These are phyloP conservation scores for Ondatra zibethicus DNA, from an alignment of 2,113 vertebrate genomes.

Conservation along the genomic window DNA sequence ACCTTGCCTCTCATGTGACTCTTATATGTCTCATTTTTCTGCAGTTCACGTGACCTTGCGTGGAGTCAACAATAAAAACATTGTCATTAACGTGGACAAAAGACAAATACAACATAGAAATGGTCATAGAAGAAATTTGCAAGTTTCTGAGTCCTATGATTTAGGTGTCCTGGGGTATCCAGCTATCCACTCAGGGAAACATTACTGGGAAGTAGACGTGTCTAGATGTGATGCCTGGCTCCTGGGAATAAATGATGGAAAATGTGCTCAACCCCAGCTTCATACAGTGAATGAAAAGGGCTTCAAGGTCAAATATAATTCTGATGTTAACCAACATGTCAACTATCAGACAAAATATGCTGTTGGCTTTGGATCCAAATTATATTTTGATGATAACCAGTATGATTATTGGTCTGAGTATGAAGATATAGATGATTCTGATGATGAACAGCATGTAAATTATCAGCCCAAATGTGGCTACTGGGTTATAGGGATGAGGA, in stretches of 20 bases:
- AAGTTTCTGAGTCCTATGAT: rapidly evolving
- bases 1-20: neutral
- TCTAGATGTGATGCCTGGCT: neutral
- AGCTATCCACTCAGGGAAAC: neutral
- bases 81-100: neutral
- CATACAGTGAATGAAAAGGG: rapidly evolving
- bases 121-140: rapidly evolving
- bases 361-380: no score
- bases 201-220: constrained; percentile 61
- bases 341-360: no score
- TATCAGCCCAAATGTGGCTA: constrained; percentile 60
- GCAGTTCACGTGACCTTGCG: neutral
- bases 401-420: neutral
- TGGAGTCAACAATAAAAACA: rapidly evolving
- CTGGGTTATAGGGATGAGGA: neutral
- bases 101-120: neutral
- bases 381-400: no score
- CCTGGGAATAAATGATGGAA: neutral
- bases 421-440: neutral
- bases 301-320: neutral
- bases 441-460: rapidly evolving
- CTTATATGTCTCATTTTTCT: constrained; percentile 2
- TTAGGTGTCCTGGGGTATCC: neutral
- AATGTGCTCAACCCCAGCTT: rapidly evolving
- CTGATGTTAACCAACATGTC: neutral